These are phyloP conservation scores for Cyanoramphus novaezelandiae DNA, from an alignment of 2,113 vertebrate species.

Conservation along the genomic window DNA sequence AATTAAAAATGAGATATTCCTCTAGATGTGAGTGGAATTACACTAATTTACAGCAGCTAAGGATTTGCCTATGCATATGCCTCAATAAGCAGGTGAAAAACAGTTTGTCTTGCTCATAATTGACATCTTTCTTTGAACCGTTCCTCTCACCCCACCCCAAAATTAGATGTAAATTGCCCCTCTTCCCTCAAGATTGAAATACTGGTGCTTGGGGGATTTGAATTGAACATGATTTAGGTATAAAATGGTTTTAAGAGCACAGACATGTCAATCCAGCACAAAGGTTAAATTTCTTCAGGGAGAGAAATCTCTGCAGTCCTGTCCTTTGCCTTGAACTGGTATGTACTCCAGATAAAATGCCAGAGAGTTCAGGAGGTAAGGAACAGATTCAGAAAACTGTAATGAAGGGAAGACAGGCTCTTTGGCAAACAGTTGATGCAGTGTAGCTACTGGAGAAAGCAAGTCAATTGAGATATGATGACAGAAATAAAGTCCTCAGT, in stretches of 20 bases:
- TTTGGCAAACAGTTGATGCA: neutral
- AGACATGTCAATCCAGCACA: neutral
- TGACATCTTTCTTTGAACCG: neutral
- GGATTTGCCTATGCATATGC: neutral
- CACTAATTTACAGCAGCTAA: constrained; percentile 1
- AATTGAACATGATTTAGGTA: neutral
- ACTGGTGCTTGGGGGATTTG: neutral
- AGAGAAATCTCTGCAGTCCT: neutral
- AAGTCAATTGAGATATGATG: neutral
- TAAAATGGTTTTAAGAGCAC: constrained; percentile 12
- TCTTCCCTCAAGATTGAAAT: neutral
- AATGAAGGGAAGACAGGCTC: neutral
- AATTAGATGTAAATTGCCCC: neutral
- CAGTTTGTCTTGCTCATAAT: neutral
- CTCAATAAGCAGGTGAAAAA: neutral
- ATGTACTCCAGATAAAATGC: constrained; percentile 38
- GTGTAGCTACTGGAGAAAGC: neutral
- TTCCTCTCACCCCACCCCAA: neutral
- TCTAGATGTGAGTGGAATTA: constrained; percentile 2
- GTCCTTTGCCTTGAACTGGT: constrained; percentile 1
- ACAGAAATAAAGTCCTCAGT: neutral
- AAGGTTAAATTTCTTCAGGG: constrained; percentile 35
- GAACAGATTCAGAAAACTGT: neutral
- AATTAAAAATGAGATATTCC: neutral
- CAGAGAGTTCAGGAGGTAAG: constrained; percentile 19